Base-by-base conservation (phyloP, 1,140 invertebrate genomes). In the Lineus longissimus region DNA sequence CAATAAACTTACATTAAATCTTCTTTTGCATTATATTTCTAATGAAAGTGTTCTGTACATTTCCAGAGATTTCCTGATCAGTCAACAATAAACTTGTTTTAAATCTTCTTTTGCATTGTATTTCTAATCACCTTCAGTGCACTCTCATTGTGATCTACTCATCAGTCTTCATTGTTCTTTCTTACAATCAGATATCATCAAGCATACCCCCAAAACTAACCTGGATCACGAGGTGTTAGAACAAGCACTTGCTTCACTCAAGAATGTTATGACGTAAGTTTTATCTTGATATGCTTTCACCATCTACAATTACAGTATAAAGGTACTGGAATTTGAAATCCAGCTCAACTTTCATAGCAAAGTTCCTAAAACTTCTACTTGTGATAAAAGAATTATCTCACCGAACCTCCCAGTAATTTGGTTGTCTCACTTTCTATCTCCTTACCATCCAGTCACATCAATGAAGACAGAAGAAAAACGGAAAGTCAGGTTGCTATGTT, bases 401-500 rank as follows among this genome's bases (percentile, higher is more conserved):
- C 1, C 9, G 22, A 7, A 19, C 0, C 47, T 30, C 22, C 36
- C 9, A 33, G 4, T 43, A 31, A 27, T 4, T 23, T 45, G 7
- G 25, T 43, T 41, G 17, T 15, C 23, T 11, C 17, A 58, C 15
- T 61, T 7, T 23, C 30, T 57, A 56, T 25, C 55, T 66, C 63
- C 67, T 47, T 51, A 45, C 73, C n/a, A n/a, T 77, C 55, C 67
- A 84, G 81, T 59, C 89, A 95, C 76, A 96, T 98, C 59, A 98
- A 98, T 81, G 94, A 98, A 84, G 94, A 97, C 78, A 98, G 97
- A 81, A 85, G 94, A 68, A 93, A 91, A 83, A 95, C 94, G 9
- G 95, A 98, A 81, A 91, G 91, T 0, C 92, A 95, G 80, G 86
- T 97, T 73, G 92, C 90, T 67, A 91, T 98, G 86, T 98, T 98